Evolutionary conservation across 2,797 vertebrate genomes (phyloP), one percentile per base, ranked within the genome.

Genomic region (Echeneis naucrates): DNA sequence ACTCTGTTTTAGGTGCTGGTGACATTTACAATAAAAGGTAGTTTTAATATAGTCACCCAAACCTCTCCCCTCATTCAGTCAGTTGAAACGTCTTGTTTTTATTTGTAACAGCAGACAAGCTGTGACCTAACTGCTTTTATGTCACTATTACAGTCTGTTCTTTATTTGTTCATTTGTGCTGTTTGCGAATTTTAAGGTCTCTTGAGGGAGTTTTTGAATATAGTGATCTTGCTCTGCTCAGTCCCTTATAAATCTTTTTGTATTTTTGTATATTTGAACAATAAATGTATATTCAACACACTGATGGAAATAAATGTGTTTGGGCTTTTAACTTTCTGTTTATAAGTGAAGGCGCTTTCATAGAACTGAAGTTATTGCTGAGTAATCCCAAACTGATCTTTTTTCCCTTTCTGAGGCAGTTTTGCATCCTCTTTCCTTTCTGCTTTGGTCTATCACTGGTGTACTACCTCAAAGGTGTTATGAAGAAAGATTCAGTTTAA

Each of bases 201-300:
- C 67, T 62, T 62, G 54, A 83, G 85, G 80, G 86, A 83, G 57
- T 84, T 78, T 80, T 48, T 48, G 48, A 72, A 57, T 47, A 78
- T 27, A 42, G 30, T 54, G 53, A 81, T 75, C 75, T 68, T 72
- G 61, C 83, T 76, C 68, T 62, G 83, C 86, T 77, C 13, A 40
- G 40, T 82, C 68, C 75, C 77, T 85, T 77, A 67, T 77, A 54
- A 52, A 68, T 77, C 69, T 68, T 89, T 87, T 88, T 91, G 77
- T 87, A 81, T 85, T 83, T 89, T 89, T 92, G 88, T 92, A 91
- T 87, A 91, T 90, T 90, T 85, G 84, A 89, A 90, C 71, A 92
- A 91, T 91, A 92, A 89, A 89, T 92, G 84, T 91, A 78, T 86
- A 89, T 85, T 87, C 71, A 87, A 82, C 72, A 83, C 81, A 68